Conservation (phyloP, 2,113 vertebrate genomes). For the Heteronetta atricapilla region DNA sequence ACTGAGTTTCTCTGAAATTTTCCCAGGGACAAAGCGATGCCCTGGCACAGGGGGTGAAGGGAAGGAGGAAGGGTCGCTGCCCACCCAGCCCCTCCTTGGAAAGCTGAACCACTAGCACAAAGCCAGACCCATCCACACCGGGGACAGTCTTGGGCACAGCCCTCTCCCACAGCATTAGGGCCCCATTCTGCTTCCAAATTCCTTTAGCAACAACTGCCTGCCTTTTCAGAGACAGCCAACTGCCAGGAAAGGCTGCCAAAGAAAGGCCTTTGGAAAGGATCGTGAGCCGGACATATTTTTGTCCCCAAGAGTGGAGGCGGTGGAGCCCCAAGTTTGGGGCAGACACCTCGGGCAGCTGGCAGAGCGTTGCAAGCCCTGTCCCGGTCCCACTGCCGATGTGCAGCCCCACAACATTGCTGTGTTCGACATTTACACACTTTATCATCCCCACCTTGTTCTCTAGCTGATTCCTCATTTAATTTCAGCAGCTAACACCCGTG, state of each 20-base stretch:
- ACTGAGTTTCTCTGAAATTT: background rate
- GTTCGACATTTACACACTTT: background rate
- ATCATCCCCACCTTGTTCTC: background rate
- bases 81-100: background rate
- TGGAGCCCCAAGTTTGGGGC: background rate
- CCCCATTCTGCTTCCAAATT: slow-evolving; percentile 26
- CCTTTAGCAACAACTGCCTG: slow-evolving; percentile 31
- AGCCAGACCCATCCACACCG: background rate
- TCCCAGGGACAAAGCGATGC: background rate
- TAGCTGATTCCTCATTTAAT: background rate
- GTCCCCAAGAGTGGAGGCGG: background rate
- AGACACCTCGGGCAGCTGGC: background rate
- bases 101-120: background rate
- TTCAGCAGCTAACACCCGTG: accelerated
- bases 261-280: slow-evolving; percentile 42
- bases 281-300: background rate
- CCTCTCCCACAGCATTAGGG: background rate
- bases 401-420: accelerated
- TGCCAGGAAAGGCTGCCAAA: slow-evolving; percentile 54
- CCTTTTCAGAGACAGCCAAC: slow-evolving; percentile 26
- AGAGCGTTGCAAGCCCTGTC: background rate
- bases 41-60: background rate
- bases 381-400: accelerated
- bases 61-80: background rate
- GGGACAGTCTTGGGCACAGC: background rate